Evolutionary conservation across 1,140 invertebrate species (phyloP).

Genomic region (Formica exsecta): DNA sequence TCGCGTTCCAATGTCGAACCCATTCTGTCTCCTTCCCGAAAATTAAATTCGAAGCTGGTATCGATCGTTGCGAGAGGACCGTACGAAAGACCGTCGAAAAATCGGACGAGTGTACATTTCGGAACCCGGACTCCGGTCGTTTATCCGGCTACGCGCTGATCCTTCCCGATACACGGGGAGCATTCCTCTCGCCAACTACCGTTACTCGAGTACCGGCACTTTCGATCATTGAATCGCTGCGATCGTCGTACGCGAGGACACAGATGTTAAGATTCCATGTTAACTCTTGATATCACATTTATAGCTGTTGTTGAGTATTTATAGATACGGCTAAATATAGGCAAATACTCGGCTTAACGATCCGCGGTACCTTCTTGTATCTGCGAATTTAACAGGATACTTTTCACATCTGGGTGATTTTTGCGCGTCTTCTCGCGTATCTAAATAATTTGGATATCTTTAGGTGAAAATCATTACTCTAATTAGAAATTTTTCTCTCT

Average conservation of each 20-base stretch:
- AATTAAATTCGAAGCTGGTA: neutral
- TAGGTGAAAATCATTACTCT: neutral
- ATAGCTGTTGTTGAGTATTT: neutral
- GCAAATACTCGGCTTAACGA: neutral
- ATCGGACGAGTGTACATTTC: conserved; percentile 40
- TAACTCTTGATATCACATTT: neutral
- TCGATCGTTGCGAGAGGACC: conserved; percentile 23
- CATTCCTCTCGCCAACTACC: conserved; percentile 60
- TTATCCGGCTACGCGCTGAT: conserved; percentile 37
- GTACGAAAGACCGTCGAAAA: neutral
- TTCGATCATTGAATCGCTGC: conserved; percentile 66
- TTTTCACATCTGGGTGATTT: neutral
- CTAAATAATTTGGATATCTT: conserved; percentile 1
- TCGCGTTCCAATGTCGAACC: neutral
- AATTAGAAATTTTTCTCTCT: neutral
- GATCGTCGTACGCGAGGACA: neutral
- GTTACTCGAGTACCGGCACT: conserved; percentile 65
- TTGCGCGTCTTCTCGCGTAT: neutral
- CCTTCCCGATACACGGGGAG: neutral
- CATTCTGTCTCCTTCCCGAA: neutral
- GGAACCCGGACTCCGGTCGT: conserved; percentile 38
- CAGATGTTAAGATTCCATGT: neutral
- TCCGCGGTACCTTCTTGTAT: neutral
- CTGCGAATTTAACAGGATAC: neutral
- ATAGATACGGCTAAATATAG: neutral